Conservation (phyloP, 2,113 vertebrate genomes). For the Brachionichthys hirsutus region DNA sequence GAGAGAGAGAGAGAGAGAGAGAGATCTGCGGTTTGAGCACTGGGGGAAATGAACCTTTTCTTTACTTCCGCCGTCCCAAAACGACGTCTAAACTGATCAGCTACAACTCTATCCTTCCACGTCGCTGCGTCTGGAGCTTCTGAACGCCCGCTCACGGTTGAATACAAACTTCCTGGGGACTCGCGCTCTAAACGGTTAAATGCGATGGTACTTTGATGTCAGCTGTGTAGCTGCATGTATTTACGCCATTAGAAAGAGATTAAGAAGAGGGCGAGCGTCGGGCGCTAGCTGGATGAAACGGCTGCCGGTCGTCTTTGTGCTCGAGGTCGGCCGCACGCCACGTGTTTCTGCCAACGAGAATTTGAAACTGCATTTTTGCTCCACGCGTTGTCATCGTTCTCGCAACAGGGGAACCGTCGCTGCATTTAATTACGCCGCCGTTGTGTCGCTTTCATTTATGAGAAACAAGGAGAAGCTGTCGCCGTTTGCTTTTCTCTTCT, state of each 20-base stretch:
- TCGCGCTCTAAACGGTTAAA: constrained; percentile 28
- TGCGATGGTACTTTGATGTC: constrained; percentile 19
- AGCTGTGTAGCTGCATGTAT: constrained; percentile 13
- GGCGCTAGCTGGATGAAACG: background rate
- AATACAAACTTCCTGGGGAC: constrained; percentile 35
- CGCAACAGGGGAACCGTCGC: background rate
- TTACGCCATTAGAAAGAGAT: constrained; percentile 29
- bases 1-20: no score
- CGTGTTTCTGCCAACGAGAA: constrained; percentile 13
- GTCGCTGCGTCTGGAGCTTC: constrained; percentile 3
- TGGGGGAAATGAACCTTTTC: constrained; percentile 59
- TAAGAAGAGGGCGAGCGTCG: background rate
- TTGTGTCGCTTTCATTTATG: constrained; percentile 10
- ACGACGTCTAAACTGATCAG: background rate
- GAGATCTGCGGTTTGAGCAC: constrained; percentile 76
- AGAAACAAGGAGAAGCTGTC: constrained; percentile 5
- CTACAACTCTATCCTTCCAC: background rate
- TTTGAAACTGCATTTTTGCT: constrained; percentile 12
- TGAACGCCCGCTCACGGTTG: constrained; percentile 29
- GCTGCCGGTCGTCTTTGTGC: constrained; percentile 6
- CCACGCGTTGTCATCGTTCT: constrained; percentile 11
- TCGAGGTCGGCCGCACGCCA: constrained; percentile 10
- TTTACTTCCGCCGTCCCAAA: no score
- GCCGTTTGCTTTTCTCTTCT: background rate
- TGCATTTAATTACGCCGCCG: constrained; percentile 20